Base-by-base conservation (phyloP, 2,888 invertebrate genomes). In the Tupiocoris notatus region DNA sequence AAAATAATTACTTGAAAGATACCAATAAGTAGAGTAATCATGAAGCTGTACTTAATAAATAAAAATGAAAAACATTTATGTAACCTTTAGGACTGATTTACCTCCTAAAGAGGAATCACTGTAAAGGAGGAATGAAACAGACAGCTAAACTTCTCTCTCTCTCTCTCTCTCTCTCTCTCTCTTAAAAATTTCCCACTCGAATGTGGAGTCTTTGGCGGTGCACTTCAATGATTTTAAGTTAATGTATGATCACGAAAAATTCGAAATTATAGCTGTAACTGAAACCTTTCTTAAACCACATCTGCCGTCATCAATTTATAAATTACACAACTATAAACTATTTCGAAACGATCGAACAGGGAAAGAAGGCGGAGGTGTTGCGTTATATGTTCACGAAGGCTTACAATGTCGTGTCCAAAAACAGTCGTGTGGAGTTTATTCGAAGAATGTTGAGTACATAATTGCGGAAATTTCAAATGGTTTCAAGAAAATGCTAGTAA, bases 261-360 rank as follows among this genome's bases (percentile, higher is more conserved):
- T 25, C 2, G 54, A 66, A 2, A 39, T 66, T 2, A 20, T 66
- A 21, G 20, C 21, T n/a, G 21, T 63, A 7, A 21, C 63, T 2
- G 63, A 63, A 22, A 63, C 63, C 1, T 63, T 63, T 22, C n/a
- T 63, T 1, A 63, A 63, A 21, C 63, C 63, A 2, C n/a, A 20
- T 22, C n/a, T 63, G 2, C n/a, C 18, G n/a, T 21, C 63, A 7
- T 3, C 1, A 3, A 3, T 7, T 3, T 3, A 7, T 39, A 7
- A 3, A 12, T 7, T 39, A 3, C 6, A 3, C 3, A 39, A 39
- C 12, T 39, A 39, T 39, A 39, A 39, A 7, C 12, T 39, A 3
- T 7, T 39, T 7, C 39, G 39, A 7, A 3, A 12, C 3, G 39
- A 39, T 39, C 3, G 39, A 39, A 39, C 12, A 7, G 39, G 39